Evolutionary conservation across 2,797 vertebrate genomes (phyloP).

Genomic region (Lithobates sylvaticus): DNA sequence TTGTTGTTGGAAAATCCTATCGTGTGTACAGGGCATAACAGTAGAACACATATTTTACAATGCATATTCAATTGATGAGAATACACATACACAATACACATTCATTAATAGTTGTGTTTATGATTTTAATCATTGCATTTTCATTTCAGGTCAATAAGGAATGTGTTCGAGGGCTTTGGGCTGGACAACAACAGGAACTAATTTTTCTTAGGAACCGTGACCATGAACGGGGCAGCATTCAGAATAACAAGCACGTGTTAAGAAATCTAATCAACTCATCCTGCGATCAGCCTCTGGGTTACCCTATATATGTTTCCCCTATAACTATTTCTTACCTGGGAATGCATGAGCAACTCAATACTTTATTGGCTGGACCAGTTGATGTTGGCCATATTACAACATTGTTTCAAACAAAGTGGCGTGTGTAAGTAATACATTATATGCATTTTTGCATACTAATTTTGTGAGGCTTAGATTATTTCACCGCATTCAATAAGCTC

Average conservation of each 20-base stretch:
- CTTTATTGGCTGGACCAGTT: slow-evolving; percentile 88
- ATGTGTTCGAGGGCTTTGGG: slow-evolving; percentile 96
- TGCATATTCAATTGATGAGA: too few relatives aligned
- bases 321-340: slow-evolving; percentile 94
- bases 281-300: slow-evolving; percentile 96
- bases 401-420: slow-evolving; percentile 92
- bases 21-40: too few relatives aligned
- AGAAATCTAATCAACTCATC: slow-evolving; percentile 97
- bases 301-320: slow-evolving; percentile 97
- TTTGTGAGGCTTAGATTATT: not conserved
- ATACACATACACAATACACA: too few relatives aligned
- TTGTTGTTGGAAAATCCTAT: too few relatives aligned
- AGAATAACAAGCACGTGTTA: slow-evolving; percentile 97
- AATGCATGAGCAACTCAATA: slow-evolving; percentile 87
- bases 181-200: slow-evolving; percentile 95
- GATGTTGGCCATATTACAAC: slow-evolving; percentile 86
- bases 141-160: slow-evolving; percentile 91
- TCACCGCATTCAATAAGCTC: too few relatives aligned
- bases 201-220: slow-evolving; percentile 96
- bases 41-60: too few relatives aligned
- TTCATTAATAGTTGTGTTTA: not conserved
- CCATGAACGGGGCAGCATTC: slow-evolving; percentile 96
- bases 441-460: not conserved
- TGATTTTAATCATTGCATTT: not conserved
- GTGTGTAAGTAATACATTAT: slow-evolving; percentile 81